Percentiles rank a stretch among this genome's conserved stretches.
Conservation (phyloP, 2,888 invertebrate genomes). For the Alloplasta piceator region DNA sequence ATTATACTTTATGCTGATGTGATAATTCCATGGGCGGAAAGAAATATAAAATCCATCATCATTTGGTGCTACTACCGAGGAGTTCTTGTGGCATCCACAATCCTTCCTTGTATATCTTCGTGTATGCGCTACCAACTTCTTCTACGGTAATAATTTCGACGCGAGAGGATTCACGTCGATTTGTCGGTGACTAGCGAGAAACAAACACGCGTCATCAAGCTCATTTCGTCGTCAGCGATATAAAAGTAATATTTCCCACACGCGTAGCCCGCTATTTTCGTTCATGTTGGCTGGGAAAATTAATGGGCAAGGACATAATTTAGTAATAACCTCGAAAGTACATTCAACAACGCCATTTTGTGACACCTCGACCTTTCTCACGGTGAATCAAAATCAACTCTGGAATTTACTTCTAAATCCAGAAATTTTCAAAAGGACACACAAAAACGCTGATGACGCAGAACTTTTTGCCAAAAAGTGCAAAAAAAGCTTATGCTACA, state of each 20-base stretch:
- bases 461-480: no score
- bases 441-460: no score
- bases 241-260: conserved; percentile 6
- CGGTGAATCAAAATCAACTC: no score
- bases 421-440: no score
- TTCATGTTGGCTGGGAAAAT: no score
- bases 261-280: not conserved
- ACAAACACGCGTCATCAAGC: conserved; percentile 43
- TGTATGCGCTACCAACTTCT: conserved; percentile 25
- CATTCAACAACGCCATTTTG: no score
- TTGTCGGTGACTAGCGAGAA: conserved; percentile 43
- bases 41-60: conserved; percentile 61
- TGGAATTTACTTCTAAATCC: no score
- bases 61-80: conserved; percentile 54
- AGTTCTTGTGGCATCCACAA: conserved; percentile 26
- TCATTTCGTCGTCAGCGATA: conserved; percentile 10
- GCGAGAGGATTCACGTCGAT: not conserved
- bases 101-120: not conserved
- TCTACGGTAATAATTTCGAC: conserved; percentile 1
- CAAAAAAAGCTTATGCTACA: no score
- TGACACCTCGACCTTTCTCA: no score
- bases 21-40: conserved; percentile 60
- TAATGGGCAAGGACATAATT: no score
- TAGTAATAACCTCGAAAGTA: no score
- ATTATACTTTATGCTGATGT: conserved; percentile 61